These are phyloP conservation scores for Melanotaenia pygmaea DNA, from an alignment of 2,797 vertebrate species.

Conservation along the genomic window DNA sequence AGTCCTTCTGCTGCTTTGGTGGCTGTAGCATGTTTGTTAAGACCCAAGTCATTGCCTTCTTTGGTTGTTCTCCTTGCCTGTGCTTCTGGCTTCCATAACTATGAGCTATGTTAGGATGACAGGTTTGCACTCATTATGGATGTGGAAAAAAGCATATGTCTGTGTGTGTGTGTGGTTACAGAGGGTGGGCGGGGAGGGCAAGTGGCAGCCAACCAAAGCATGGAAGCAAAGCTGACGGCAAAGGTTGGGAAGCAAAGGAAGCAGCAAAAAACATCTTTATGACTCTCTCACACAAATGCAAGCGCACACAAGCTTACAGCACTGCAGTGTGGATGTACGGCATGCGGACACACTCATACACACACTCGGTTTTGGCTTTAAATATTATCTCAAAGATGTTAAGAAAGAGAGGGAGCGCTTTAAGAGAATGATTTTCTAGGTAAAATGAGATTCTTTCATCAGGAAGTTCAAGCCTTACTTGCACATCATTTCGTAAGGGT, in stretches of 20 bases:
- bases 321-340: conserved; percentile 31
- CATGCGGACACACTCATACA: conserved; percentile 36
- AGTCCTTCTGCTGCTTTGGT: conserved; percentile 57
- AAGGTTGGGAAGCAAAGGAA: conserved; percentile 35
- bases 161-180: background rate
- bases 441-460: background rate
- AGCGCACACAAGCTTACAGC: conserved; percentile 39
- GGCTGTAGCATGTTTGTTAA: conserved; percentile 54
- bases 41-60: conserved; percentile 68
- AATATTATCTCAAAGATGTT: conserved; percentile 20
- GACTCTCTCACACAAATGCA: conserved; percentile 42
- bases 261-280: conserved; percentile 42
- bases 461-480: conserved; percentile 4
- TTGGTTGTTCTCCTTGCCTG: conserved; percentile 63
- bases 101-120: conserved; percentile 61
- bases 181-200: background rate
- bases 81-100: conserved; percentile 59
- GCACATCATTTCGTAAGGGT: background rate
- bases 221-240: conserved; percentile 48
- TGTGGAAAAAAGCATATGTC: background rate
- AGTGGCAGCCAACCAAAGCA: conserved; percentile 65
- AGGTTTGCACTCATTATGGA: conserved; percentile 68
- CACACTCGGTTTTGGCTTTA: conserved; percentile 28
- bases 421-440: conserved; percentile 4
- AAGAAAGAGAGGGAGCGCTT: background rate